Base-by-base conservation (phyloP, 2,113 vertebrate genomes). In the Strigops habroptila region DNA sequence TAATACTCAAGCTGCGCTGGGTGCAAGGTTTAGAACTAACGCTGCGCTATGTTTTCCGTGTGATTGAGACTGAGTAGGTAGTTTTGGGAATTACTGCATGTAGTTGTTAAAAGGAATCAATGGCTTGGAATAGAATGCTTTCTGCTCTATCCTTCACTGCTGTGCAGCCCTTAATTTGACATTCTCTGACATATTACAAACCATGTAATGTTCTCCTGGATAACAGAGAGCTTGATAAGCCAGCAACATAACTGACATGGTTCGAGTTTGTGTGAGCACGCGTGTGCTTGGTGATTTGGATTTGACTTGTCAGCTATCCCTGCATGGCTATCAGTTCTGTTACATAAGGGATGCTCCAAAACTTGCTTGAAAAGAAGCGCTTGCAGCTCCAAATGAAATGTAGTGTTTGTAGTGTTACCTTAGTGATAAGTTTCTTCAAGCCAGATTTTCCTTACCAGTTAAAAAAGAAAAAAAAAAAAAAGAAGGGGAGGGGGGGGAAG, bases 111-210 rank as follows among this genome's bases (percentile, higher is more conserved):
- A 96, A 93, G 92, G 74, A 93, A 83, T 95, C 97, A 97, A 96
- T 97, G 97, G 96, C 81, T 92, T 90, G 97, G 97, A 97, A 97
- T 94, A 82, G 92, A 97, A 95, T n/a, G 81, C 93, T 96, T 94
- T 95, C 92, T 90, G 68, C 94, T 94, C 90, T 95, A 86, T 87
- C 94, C 86, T 97, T 97, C 95, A 70, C 75, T 94, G 93, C 94
- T 5, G 11, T 78, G 73, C 94, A 96, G 94, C 87, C 92, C 82
- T 94, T 95, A 97, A 92, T 91, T 76, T 97, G 95, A 96, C 96
- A 74, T 94, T 95, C 91, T 80, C 53, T 97, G 95, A 95, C 94
- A 97, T 95, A 80, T 73, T 96, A 73, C 95, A 89, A 96, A 92
- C 77, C 92, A 28, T 90, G 95, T 96, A 90, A 96, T 48, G 48